Conservation (phyloP, 2,113 vertebrate species). For the Vicugna pacos region DNA sequence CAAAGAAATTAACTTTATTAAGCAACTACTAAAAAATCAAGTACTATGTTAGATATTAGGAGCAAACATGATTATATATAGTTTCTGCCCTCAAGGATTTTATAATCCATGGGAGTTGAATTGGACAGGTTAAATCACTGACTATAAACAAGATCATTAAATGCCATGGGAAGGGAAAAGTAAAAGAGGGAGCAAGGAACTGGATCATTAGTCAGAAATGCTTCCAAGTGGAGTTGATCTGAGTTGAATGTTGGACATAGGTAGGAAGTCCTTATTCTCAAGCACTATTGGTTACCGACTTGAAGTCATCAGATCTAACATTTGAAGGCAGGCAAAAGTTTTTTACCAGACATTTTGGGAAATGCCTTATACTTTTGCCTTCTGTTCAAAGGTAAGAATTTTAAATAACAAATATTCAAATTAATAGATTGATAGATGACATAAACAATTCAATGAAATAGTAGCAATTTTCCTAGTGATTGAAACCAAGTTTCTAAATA, state of each 20-base stretch:
- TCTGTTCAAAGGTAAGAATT: slow-evolving; percentile 55
- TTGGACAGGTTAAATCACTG: not conserved
- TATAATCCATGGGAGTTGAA: not conserved
- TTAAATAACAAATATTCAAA: slow-evolving; percentile 39
- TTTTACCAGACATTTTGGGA: not conserved
- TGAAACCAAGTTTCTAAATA: not conserved
- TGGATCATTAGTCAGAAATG: not conserved
- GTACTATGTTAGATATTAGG: not conserved
- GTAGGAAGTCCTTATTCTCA: not conserved
- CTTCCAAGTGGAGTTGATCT: not conserved
- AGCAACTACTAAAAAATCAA: slow-evolving; percentile 31
- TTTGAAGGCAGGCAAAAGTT: not conserved
- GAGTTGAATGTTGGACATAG: not conserved
- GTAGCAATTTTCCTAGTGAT: slow-evolving; percentile 28
- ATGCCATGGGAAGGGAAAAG: not conserved
- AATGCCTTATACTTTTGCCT: not conserved
- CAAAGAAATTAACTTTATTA: slow-evolving; percentile 19
- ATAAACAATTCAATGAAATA: not conserved
- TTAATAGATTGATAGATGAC: not conserved
- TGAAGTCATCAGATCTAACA: not conserved
- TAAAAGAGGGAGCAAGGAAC: not conserved
- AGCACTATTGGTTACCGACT: not conserved
- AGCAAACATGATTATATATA: slow-evolving; percentile 18
- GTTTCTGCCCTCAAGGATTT: not conserved
- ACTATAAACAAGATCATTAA: not conserved